phyloP scores from a whole-genome alignment of 2,113 vertebrate genomes.

The Elachura formosa region DNA sequence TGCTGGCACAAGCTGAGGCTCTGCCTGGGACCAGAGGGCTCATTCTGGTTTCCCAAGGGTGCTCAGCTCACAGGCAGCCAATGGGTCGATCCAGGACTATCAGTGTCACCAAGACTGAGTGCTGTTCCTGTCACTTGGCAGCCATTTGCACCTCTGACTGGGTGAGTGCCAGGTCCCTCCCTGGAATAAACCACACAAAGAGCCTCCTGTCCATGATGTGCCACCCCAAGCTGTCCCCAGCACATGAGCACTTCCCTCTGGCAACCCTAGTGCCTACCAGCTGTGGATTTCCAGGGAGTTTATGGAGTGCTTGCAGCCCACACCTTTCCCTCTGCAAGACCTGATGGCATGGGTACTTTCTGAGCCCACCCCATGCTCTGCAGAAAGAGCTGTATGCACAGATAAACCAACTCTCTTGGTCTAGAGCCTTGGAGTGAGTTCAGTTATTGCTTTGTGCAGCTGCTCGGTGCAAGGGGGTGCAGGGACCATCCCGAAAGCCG shows the following conservation, averaged over 20 bases:
- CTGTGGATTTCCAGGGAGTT: not conserved
- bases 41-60: not conserved
- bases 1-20: not conserved
- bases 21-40: not conserved
- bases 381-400: not conserved
- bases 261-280: not conserved
- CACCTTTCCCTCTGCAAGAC: not conserved
- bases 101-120: fast-evolving
- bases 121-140: fast-evolving
- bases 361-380: not conserved
- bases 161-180: not conserved
- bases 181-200: not conserved
- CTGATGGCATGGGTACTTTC: not conserved
- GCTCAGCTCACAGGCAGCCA: not conserved
- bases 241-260: fast-evolving
- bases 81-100: fast-evolving
- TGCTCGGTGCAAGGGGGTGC: not conserved
- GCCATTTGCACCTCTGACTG: not conserved
- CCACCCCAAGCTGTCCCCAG: not conserved
- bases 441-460: not conserved
- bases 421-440: fast-evolving
- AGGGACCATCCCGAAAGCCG: fast-evolving
- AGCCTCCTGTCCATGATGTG: not conserved
- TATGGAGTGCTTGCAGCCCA: not conserved
- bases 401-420: not conserved